These are phyloP conservation scores for Trichonephila clavata DNA, from an alignment of 1,140 invertebrate species.

Conservation along the genomic window DNA sequence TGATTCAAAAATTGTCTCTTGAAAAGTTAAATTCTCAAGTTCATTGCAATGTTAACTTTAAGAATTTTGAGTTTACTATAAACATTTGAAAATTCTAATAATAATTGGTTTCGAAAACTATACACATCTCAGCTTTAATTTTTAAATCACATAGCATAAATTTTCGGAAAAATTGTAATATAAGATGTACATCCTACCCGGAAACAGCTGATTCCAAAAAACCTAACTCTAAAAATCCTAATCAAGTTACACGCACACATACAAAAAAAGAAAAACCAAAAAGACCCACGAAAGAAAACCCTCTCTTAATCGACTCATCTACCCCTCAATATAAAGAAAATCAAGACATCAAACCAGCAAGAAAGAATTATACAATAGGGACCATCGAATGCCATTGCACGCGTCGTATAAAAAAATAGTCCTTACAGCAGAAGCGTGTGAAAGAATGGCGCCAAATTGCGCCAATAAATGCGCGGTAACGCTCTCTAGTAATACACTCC, in stretches of 20 bases:
- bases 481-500: slow-evolving; percentile 5
- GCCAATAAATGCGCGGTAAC: slow-evolving; percentile 31
- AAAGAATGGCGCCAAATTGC: slow-evolving; percentile 67
- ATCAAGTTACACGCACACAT: neutral
- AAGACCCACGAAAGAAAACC: neutral
- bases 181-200: neutral
- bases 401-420: neutral
- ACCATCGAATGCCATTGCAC: slow-evolving; percentile 29
- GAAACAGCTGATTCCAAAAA: slow-evolving; percentile 60
- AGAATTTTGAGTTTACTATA: too few species aligned
- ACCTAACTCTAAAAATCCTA: slow-evolving; percentile 11
- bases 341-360: slow-evolving; percentile 60
- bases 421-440: neutral
- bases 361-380: slow-evolving; percentile 4
- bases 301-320: slow-evolving; percentile 68
- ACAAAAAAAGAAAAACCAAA: slow-evolving; percentile 5
- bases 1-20: too few species aligned
- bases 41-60: too few species aligned
- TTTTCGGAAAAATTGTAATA: too few species aligned
- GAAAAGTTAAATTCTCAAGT: too few species aligned
- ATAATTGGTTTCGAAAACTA: too few species aligned
- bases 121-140: too few species aligned
- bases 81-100: too few species aligned
- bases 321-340: slow-evolving; percentile 13
- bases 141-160: too few species aligned